Base-by-base conservation (phyloP, 2,888 invertebrate genomes). In the Chaetogeoica ovagalla region DNA sequence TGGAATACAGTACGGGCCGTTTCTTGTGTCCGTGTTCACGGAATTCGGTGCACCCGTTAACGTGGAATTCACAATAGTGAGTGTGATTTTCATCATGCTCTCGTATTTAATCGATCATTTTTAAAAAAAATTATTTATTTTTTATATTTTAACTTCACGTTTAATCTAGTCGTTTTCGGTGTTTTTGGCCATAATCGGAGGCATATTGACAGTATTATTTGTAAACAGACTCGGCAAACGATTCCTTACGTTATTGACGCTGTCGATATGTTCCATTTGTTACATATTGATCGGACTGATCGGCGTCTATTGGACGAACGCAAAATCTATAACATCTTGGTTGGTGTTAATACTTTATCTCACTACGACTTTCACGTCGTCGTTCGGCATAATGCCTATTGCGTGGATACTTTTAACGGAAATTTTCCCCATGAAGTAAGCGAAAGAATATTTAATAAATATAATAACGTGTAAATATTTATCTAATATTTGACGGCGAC, bases 371-470 rank as follows among this genome's bases (percentile, higher is more conserved):
- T 70, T 71, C 23, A 55, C 30, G 19, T 69, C 77, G 7, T 79
- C 77, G 2, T 19, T 63, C 7, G 77, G 77, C 6, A 70, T 79
- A 55, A 55, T 79, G 77, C 70, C 77, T 2, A 37, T 79, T 9
- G 43, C 21, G 43, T 79, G 77, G 77, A 19, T 79, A 70, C 62
- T 79, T 55, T 19, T 79, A 4, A 62, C 69, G 0, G 77, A 79
- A 63, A 70, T 79, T 19, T 79, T 79, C 19, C 77, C 77, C 8
- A 79, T 79, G 55, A 79, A 79, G 77, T 79, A 13, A 79, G 77
- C 21, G 21, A 55, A 23, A 30, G 30, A 52, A 48, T 48, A 48
- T 13, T 1, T 19, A 5, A 19, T 19, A 55, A 0, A 55, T 55
- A 19, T 52, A 52, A 52, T 15, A 52, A 43, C 43, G 43, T 43